Evolutionary conservation across 53 echinoderm and acorn worm genomes (phyloP), one percentile per base, ranked within the genome.

Genomic region (Antedon mediterranea): DNA sequence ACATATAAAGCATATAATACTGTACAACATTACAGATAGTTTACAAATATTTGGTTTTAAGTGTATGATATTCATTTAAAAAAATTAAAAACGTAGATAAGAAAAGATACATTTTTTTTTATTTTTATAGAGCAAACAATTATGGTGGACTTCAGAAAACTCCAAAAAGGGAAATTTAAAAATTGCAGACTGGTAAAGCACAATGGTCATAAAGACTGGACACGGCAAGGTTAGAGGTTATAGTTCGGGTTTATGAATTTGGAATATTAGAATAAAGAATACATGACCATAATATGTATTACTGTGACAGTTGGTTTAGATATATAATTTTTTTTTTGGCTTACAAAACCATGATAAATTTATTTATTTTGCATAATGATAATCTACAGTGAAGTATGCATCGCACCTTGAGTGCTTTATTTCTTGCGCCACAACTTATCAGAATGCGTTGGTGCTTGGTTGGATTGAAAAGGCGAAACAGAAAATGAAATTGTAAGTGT

Each of bases 401-500:
- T 73, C 86, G 28, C 91, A 95, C 74, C 78, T 95, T 30, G 92
- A 92, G 84, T 92, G 95, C 37, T 95, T 95, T 75, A 95, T 95
- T 79, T 95, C 95, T 2, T 95, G 95, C 73, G 92, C 92, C 32
- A 95, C 95, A 14, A 87, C 89, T 29, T 87, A 85, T 73, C 77
- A 92, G 86, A 89, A 86, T 84, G 92, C 95, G 72, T 87, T 95
- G 88, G 95, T 95, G 13, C 85, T 95, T 3, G 94, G 94, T 32
- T 91, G 91, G 91, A 91, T 94, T 78, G 94, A 94, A 77, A 94
- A 94, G 32, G 85, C 89, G 23, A 94, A 87, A 77, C 87, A 89
- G 76, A 89, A 89, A 74, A 94, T 94, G 94, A 94, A 91, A 85
- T 89, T 85, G 94, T 94, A 83, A 89, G 94, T 72, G 34, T 72